Base-by-base conservation (phyloP, 1,140 invertebrate species). In the Cydia amplana region DNA sequence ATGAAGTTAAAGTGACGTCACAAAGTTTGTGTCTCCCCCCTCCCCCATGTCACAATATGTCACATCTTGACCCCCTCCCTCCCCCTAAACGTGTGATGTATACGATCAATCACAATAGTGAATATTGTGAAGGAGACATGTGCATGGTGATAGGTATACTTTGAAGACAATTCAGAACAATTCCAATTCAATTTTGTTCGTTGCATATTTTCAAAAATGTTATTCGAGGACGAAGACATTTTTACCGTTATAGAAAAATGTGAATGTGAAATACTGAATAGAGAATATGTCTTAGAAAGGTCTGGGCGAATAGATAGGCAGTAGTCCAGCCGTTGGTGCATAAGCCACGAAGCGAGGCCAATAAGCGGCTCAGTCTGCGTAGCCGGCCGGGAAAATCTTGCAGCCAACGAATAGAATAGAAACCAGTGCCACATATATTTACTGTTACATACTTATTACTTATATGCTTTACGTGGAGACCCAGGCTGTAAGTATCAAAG, bases 241-340 rank as follows among this genome's bases (percentile, higher is more conserved):
- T 43, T 36, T 70, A 70, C 65, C 32, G 32, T 70, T 70, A 36
- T 18, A 18, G 28, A 40, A 70, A 70, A 60, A 10, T 12, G 55
- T 60, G 55, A 60, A 70, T 43, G 16, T 28, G 18, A 70, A 70
- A 70, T 70, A 18, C 65, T 70, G 65, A 40, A 70, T 70, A 40
- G 36, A 36, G 32, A 40, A 70, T 70, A 40, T 70, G 65, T 70
- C 65, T 70, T 36, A 70, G 65, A 65, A 18, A 70, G 65, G 77
- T 77, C 76, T 85, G 82, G 32, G 74, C 78, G 82, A 80, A 83
- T 80, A 85, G 82, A 85, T 83, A 84, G 78, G 63, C 60, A 28
- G 28, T 23, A 63, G 74, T 75, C 78, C 60, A 73, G 74, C 73
- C 73, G 75, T 76, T 73, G 76, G 76, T 77, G 80, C 77, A 82